These are phyloP conservation scores for Gibbula magus DNA, from an alignment of 2,888 invertebrate genomes.

Conservation along the genomic window DNA sequence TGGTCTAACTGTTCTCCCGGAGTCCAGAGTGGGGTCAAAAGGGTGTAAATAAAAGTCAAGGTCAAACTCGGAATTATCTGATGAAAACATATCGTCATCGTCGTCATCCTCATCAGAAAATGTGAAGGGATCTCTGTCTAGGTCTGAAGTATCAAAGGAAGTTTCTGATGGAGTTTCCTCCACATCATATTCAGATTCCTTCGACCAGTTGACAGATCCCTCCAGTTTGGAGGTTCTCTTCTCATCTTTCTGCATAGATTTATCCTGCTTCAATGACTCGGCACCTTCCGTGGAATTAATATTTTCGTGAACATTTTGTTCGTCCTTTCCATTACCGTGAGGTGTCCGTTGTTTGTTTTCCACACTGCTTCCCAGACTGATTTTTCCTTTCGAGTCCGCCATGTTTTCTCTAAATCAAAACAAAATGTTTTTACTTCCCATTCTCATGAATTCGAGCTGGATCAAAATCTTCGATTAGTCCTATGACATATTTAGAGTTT, in stretches of 20 bases:
- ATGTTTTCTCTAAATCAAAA: conserved; percentile 3
- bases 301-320: neutral
- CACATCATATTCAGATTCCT: neutral
- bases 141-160: neutral
- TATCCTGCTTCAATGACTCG: neutral
- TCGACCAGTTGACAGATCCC: too few relatives aligned
- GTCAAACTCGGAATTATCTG: conserved; percentile 25
- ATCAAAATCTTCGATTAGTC: too few relatives aligned
- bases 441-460: neutral
- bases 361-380: too few relatives aligned
- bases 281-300: neutral
- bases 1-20: neutral
- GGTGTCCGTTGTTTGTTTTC: too few relatives aligned
- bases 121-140: neutral
- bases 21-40: neutral
- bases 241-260: neutral
- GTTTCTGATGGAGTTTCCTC: neutral
- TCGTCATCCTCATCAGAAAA: conserved; percentile 23
- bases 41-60: neutral
- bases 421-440: neutral
- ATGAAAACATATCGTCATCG: conserved; percentile 6
- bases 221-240: too few relatives aligned
- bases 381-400: neutral
- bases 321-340: neutral
- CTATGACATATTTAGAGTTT: too few relatives aligned